Conservation (phyloP, 1,140 invertebrate genomes). For the Sarcophaga peregrina region DNA sequence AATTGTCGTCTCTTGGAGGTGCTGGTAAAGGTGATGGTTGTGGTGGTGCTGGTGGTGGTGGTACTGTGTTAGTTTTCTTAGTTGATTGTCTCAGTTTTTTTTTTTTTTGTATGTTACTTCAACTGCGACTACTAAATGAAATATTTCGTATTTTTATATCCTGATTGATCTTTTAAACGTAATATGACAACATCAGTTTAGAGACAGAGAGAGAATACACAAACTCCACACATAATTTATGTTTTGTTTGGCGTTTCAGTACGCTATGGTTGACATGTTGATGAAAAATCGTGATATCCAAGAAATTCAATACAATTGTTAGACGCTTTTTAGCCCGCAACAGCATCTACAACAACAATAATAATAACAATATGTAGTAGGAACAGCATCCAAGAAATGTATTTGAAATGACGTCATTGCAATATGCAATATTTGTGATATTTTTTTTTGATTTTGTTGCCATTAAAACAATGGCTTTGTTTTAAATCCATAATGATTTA, state of each 20-base stretch:
- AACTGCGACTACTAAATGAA: background rate
- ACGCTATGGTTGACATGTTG: background rate
- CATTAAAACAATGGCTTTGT: constrained; percentile 3
- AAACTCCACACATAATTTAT: constrained; percentile 16
- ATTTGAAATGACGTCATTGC: constrained; percentile 15
- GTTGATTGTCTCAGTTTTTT: too few species aligned
- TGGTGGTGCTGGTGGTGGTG: background rate
- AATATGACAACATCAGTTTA: constrained; percentile 19
- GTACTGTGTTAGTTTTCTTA: background rate
- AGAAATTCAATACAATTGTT: constrained; percentile 25
- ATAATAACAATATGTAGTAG: background rate
- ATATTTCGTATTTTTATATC: background rate
- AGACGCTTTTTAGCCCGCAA: constrained; percentile 17
- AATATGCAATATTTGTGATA: background rate
- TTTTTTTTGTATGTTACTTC: too few species aligned
- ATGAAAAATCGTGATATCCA: constrained; percentile 27
- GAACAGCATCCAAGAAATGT: background rate
- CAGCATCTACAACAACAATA: background rate
- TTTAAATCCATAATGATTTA: constrained; percentile 12
- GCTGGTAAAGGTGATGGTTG: background rate
- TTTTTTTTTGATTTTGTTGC: background rate
- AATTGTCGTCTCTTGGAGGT: background rate
- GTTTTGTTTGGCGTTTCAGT: background rate
- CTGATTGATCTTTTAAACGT: constrained; percentile 24
- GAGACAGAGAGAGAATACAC: too few species aligned